Evolutionary conservation across 2,797 vertebrate species (phyloP).

Genomic region (Novumbra hubbsi): DNA sequence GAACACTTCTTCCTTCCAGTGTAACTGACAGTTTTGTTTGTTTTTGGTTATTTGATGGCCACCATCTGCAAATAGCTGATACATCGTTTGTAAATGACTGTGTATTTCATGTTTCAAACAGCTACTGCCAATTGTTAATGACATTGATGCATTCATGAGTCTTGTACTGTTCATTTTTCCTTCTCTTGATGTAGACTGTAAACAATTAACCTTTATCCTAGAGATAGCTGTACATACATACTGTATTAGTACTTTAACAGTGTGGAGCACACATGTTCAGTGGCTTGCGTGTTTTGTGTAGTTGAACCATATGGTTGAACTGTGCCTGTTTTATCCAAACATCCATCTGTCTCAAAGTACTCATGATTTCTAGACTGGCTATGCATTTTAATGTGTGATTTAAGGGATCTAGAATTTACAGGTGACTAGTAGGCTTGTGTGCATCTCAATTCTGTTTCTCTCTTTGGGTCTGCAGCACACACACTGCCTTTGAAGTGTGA

Average conservation of each 20-base stretch:
- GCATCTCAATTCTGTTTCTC: slow-evolving; percentile 66
- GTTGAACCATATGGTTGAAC: slow-evolving; percentile 27
- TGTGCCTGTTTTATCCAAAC: slow-evolving; percentile 28
- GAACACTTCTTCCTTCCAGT: too few relatives aligned
- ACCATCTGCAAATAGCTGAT: too few relatives aligned
- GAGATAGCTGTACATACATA: background rate
- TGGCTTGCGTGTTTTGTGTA: background rate
- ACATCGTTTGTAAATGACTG: too few relatives aligned
- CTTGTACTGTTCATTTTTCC: background rate
- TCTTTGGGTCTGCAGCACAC: slow-evolving; percentile 62
- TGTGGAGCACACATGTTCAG: background rate
- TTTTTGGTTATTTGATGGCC: too few relatives aligned
- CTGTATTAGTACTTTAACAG: background rate
- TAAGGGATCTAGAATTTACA: slow-evolving; percentile 66
- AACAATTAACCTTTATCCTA: background rate
- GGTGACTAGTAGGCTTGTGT: slow-evolving; percentile 70
- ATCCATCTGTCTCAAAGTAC: slow-evolving; percentile 5
- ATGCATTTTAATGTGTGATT: slow-evolving; percentile 54
- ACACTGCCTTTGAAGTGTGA: slow-evolving; percentile 68
- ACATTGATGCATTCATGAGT: slow-evolving; percentile 58
- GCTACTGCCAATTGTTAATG: slow-evolving; percentile 50
- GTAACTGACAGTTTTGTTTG: too few relatives aligned
- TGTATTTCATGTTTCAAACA: slow-evolving; percentile 23
- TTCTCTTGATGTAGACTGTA: background rate
- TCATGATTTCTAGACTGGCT: slow-evolving; percentile 18